Evolutionary conservation across 2,113 vertebrate species (phyloP).

Genomic region (Furnarius figulus): DNA sequence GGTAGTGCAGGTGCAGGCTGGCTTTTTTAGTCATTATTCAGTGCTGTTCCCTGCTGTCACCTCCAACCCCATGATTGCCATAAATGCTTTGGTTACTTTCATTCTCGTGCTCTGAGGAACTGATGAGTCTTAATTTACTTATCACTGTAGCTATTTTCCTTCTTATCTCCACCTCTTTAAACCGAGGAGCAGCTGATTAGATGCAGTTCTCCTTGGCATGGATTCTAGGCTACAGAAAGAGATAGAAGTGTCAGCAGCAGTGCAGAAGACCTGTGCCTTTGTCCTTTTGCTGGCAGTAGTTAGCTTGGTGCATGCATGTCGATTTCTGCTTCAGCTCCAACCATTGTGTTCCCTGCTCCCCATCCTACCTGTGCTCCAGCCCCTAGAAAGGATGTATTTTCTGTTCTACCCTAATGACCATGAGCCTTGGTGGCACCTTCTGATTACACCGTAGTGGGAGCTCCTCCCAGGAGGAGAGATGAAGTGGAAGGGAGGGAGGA

Average conservation of each 20-base stretch:
- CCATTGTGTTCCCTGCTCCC: background rate
- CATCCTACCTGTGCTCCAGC: background rate
- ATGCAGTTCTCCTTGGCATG: background rate
- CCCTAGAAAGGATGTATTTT: background rate
- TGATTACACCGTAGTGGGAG: background rate
- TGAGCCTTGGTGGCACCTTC: background rate
- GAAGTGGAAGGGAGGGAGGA: background rate
- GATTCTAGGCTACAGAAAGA: background rate
- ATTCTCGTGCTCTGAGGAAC: slow-evolving; percentile 41
- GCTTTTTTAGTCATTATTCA: slow-evolving; percentile 63
- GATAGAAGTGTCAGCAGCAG: background rate
- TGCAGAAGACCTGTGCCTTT: background rate
- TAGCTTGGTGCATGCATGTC: background rate
- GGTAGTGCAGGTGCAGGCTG: slow-evolving; percentile 66
- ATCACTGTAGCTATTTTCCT: slow-evolving; percentile 45
- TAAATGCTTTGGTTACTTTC: slow-evolving; percentile 45
- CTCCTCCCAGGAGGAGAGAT: background rate
- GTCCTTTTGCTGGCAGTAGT: background rate
- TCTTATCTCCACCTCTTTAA: slow-evolving; percentile 17
- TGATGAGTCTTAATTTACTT: slow-evolving; percentile 42
- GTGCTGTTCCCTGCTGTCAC: slow-evolving; percentile 51
- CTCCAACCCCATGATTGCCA: slow-evolving; percentile 26
- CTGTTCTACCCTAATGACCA: background rate
- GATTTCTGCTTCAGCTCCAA: background rate
- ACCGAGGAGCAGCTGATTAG: background rate